A percentile compares a stretch with the other conserved stretches of the same genome.
These are phyloP conservation scores for Crypturellus tataupa DNA, from an alignment of 2,797 vertebrate species.

Conservation along the genomic window DNA sequence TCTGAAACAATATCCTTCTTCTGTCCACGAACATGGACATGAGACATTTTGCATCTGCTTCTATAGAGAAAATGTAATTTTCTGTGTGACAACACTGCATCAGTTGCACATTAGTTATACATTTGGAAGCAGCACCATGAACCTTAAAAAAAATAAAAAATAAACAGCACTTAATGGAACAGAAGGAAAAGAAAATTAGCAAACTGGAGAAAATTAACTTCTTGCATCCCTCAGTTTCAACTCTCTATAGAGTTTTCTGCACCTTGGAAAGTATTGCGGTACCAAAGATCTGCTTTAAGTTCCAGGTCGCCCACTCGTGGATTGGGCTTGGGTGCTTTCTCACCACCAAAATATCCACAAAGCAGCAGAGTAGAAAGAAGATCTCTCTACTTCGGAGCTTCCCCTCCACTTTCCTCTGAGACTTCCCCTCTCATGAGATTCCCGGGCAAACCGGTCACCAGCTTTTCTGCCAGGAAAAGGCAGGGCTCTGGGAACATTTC, in stretches of 20 bases:
- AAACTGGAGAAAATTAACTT: background rate
- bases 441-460: background rate
- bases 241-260: background rate
- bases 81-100: background rate
- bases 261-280: background rate
- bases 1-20: background rate
- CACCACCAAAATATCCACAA: background rate
- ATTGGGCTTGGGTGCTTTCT: background rate
- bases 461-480: background rate
- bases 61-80: background rate
- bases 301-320: too few species aligned
- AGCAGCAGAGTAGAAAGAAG: background rate
- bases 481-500: background rate
- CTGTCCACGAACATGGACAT: background rate
- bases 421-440: accelerated
- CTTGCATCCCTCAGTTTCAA: background rate
- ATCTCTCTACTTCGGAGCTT: background rate
- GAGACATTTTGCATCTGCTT: background rate
- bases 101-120: background rate
- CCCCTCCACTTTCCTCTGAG: background rate
- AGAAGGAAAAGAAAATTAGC: background rate
- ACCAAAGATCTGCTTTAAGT: background rate
- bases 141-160: background rate
- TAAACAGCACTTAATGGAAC: background rate
- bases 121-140: background rate